These are phyloP conservation scores for Cairina moschata DNA, from an alignment of 2,113 vertebrate species.

Conservation along the genomic window DNA sequence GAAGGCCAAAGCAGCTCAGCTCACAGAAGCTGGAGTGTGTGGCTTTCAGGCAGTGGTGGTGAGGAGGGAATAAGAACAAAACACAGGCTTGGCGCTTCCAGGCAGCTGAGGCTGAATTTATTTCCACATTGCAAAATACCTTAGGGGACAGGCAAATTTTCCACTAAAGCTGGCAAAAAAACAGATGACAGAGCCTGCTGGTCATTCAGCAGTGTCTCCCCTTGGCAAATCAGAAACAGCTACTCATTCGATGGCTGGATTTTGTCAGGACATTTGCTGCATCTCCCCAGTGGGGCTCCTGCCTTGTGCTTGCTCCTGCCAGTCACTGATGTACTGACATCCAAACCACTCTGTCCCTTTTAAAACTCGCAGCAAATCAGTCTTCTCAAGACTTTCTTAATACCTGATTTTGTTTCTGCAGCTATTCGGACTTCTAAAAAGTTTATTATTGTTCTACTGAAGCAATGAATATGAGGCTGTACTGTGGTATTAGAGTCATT, in stretches of 20 bases:
- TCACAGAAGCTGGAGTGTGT: background rate
- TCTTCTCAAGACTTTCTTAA: background rate
- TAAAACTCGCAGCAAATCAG: background rate
- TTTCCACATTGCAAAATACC: conserved; percentile 28
- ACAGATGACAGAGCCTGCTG: background rate
- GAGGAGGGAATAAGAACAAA: background rate
- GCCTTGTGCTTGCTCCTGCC: background rate
- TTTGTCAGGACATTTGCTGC: background rate
- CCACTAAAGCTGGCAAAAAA: background rate
- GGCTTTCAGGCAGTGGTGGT: background rate
- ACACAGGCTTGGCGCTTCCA: rapidly evolving
- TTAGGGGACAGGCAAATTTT: background rate
- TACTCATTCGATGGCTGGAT: background rate
- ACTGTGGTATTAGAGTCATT: background rate
- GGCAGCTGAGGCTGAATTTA: background rate
- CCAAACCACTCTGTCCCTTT: background rate
- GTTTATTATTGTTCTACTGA: background rate
- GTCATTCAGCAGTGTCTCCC: background rate
- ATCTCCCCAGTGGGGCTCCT: background rate
- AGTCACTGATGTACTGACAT: background rate
- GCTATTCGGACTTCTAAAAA: background rate
- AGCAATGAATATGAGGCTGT: rapidly evolving
- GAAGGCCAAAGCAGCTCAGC: background rate
- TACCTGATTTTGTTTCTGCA: background rate
- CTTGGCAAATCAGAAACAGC: background rate